Evolutionary conservation across 2,888 invertebrate genomes (phyloP), one percentile per base, ranked within the genome.

Genomic region (Diogma glabrata): DNA sequence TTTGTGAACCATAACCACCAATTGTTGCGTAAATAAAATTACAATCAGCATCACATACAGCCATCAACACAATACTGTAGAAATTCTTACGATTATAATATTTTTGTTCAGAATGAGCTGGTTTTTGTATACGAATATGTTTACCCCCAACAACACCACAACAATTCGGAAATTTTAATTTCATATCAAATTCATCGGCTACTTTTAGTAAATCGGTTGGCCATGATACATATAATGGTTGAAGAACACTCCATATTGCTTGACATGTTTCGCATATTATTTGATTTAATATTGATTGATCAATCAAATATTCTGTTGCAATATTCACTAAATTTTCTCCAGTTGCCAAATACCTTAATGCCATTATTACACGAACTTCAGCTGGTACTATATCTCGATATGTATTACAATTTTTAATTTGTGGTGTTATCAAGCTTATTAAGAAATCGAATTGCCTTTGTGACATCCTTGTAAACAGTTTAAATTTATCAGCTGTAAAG

Each of bases 101-200:
- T 51, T 58, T 47, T 20, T 58, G 59, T 38, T 58, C 58, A 49
- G 54, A 56, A 49, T 56, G 28, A 38, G 51, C 49, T 47, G 61
- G 59, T 49, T 56, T 53, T 30, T 55, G 54, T 9, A 59, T 45
- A 49, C 56, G 45, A 3, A 58, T 51, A 45, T 57, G 55, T 45
- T 57, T 58, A 4, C 58, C 58, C 14, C 57, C 58, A n/a, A 60
- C 53, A 43, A 55, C 56, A 51, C 61, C 58, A 47, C 60, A 57
- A 52, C 60, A 60, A 54, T 60, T 57, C 30, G 57, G 60, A 57
- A 60, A 61, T 52, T 60, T 59, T 22, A 58, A 55, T 49, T 54
- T 51, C 48, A 53, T 55, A 51, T 57, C 55, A 50, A 60, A 61
- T 47, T 54, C 58, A 51, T 54, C 33, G 48, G 58, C 57, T 51